Percentiles rank a stretch among this genome's conserved stretches.
Evolutionary conservation across 2,888 invertebrate genomes (phyloP).

Genomic region (Erpobdella octoculata): DNA sequence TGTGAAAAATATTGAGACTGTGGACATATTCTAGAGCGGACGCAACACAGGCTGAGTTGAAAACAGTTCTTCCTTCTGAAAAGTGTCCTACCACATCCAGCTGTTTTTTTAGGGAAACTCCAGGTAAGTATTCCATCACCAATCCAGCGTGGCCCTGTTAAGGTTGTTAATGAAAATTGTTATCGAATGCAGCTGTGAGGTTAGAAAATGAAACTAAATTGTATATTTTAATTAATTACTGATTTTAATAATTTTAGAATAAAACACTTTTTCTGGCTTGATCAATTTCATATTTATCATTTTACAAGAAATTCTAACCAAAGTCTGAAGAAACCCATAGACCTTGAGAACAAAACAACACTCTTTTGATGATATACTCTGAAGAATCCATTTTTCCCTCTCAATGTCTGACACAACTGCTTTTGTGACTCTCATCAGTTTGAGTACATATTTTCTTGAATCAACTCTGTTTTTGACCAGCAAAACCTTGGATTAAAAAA

Average conservation of each 20-base stretch:
- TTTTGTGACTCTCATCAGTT: slow-evolving; percentile 1
- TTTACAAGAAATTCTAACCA: background rate
- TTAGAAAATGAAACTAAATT: no score
- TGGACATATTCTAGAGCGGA: slow-evolving; percentile 10
- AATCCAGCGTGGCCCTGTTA: slow-evolving; percentile 6
- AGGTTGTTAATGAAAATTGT: background rate
- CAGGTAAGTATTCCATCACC: slow-evolving; percentile 15
- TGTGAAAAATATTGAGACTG: slow-evolving; percentile 14
- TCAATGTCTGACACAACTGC: background rate
- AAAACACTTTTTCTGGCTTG: no score
- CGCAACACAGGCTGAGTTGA: slow-evolving; percentile 8
- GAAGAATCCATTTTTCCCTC: slow-evolving; percentile 2
- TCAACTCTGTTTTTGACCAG: slow-evolving; percentile 7
- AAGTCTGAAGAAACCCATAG: background rate
- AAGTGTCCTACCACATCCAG: slow-evolving; percentile 10
- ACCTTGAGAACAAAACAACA: background rate
- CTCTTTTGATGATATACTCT: background rate
- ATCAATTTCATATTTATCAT: no score
- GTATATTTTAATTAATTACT: no score
- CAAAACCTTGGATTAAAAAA: background rate
- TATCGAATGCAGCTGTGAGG: background rate
- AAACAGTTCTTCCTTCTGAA: slow-evolving; percentile 5
- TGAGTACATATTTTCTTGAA: slow-evolving; percentile 10
- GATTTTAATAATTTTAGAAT: no score
- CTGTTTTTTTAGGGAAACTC: background rate